phyloP scores from a whole-genome alignment of 2,888 invertebrate species.

The Nyleta sp. region DNA sequence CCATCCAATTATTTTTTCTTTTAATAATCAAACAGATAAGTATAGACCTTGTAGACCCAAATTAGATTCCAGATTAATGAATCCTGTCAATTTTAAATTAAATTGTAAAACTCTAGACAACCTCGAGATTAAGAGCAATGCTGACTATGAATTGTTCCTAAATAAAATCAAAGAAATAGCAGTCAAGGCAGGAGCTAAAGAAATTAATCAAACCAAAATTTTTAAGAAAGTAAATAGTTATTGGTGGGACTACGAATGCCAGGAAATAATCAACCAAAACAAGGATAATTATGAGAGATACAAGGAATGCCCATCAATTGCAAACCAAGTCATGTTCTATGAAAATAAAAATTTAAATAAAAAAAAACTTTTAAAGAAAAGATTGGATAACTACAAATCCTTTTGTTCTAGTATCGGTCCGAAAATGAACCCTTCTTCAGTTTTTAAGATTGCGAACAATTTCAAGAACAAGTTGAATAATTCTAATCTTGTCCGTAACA shows the following conservation, averaged over 20 bases:
- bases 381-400: not conserved
- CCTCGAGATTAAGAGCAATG: not conserved
- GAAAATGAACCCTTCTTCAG: not conserved
- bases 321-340: conserved; percentile 10
- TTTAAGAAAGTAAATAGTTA: not conserved
- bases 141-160: not conserved
- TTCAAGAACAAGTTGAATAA: conserved; percentile 6
- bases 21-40: not conserved
- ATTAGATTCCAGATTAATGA: not conserved
- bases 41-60: conserved; percentile 19
- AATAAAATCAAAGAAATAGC: not conserved
- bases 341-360: not conserved
- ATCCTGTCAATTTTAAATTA: not conserved
- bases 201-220: not conserved
- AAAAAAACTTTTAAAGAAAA: conserved; percentile 5
- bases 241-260: conserved; percentile 28
- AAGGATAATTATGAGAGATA: conserved; percentile 3
- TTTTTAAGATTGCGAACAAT: not conserved
- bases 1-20: not conserved
- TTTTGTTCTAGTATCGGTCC: not conserved
- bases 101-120: not conserved
- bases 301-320: conserved; percentile 9
- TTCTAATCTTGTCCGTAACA: not conserved
- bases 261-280: not conserved
- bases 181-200: not conserved